Evolutionary conservation across 2,888 invertebrate species (phyloP), one percentile per base, ranked within the genome.

Genomic region (Drosophila melanocephala): DNA sequence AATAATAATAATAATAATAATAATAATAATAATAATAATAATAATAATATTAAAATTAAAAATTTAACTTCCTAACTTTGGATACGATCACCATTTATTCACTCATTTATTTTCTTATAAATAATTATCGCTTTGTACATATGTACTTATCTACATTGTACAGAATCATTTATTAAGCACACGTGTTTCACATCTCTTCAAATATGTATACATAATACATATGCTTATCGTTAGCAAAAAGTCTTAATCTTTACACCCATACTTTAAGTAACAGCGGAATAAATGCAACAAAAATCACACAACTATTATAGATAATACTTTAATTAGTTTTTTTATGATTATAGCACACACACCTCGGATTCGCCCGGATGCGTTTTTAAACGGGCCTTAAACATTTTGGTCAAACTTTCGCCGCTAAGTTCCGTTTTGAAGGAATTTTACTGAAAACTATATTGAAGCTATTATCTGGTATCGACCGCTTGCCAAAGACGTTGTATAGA

Each of bases 331-430:
- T 9, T 12, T 33, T 53, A 26, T 30, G 7, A 56, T 16, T 26
- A 35, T 32, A 10, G 47, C 12, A 14, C 47, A 77, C 79, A 77
- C 92, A 93, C 93, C 93, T 93, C 93, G 68, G 84, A 81, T 72
- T 93, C 92, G 64, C 79, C 85, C 63, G 87, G 83, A 73, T 87
- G 84, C 56, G 91, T 82, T 78, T 92, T 92, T 63, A 93, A 79
- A 30, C 93, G 92, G 75, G 91, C 84, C 73, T 91, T 93, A 62
- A 93, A 91, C 89, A 93, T 93, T 81, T 90, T 92, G 56, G 88
- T 89, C 47, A 92, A 87, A 86, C 81, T 89, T 75, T 89, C 83
- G 73, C 88, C 91, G 86, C 61, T 87, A 12, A 91, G 78, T 81
- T 91, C 91, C 91, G 91, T 91, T 77, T 86, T 91, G 87, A 86